These are phyloP conservation scores for Venustaconcha ellipsiformis DNA, from an alignment of 1,140 invertebrate genomes.

Conservation along the genomic window DNA sequence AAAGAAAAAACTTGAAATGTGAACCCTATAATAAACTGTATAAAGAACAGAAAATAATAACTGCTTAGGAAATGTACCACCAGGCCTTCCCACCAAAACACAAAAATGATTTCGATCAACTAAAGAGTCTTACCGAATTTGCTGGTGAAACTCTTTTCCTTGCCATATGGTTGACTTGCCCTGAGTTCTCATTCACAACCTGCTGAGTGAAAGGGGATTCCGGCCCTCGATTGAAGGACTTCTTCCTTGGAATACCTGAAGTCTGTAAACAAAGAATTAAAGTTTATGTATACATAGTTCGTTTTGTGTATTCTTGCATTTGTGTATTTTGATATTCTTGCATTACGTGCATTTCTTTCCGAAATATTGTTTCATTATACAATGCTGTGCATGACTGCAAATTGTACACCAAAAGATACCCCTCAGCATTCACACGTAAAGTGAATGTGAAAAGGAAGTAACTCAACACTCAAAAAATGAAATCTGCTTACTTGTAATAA, in stretches of 20 bases:
- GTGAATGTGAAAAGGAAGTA: too few species aligned
- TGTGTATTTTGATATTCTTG: too few species aligned
- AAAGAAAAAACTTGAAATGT: constrained; percentile 6
- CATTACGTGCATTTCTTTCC: too few species aligned
- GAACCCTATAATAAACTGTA: neutral
- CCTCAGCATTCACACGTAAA: too few species aligned
- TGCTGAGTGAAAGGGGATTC: constrained; percentile 52
- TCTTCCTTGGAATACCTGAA: constrained; percentile 42
- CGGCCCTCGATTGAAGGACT: constrained; percentile 38
- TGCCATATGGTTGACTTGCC: constrained; percentile 3
- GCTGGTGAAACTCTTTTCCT: constrained; percentile 56
- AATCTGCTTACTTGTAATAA: too few species aligned
- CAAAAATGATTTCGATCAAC: neutral
- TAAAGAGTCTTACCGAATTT: constrained; percentile 52
- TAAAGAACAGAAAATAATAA: neutral
- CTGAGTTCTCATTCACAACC: constrained; percentile 44
- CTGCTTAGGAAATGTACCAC: neutral
- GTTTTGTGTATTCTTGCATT: neutral
- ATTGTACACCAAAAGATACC: too few species aligned
- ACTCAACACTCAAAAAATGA: too few species aligned
- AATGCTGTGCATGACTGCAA: too few species aligned
- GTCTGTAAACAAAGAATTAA: constrained; percentile 34
- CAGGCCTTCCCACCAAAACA: neutral
- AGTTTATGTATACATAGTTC: neutral
- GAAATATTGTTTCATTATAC: too few species aligned